These are phyloP conservation scores for Pheosia tremula DNA, from an alignment of 2,888 invertebrate species.

Conservation along the genomic window DNA sequence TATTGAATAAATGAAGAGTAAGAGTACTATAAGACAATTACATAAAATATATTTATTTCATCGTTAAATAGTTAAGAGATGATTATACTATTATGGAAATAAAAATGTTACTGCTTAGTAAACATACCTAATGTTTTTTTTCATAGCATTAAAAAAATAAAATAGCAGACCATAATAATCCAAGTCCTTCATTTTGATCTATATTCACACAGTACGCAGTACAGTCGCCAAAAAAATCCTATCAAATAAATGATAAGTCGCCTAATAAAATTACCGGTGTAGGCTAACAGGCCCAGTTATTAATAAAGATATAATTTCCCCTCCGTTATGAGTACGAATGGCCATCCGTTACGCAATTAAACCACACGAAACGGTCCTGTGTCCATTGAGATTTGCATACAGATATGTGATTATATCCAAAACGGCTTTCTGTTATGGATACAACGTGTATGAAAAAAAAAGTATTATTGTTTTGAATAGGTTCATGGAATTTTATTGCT, in stretches of 20 bases:
- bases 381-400: slow-evolving; percentile 78
- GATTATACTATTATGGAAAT: too few species aligned
- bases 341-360: slow-evolving; percentile 72
- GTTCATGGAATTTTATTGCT: slow-evolving; percentile 32
- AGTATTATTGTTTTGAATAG: slow-evolving; percentile 25
- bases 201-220: too few species aligned
- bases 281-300: slow-evolving; percentile 51
- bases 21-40: too few species aligned
- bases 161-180: too few species aligned
- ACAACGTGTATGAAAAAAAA: slow-evolving; percentile 40
- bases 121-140: too few species aligned
- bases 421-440: slow-evolving; percentile 52
- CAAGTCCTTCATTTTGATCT: too few species aligned
- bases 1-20: too few species aligned
- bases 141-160: too few species aligned
- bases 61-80: too few species aligned
- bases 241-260: slow-evolving; percentile 23
- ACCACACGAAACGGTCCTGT: slow-evolving; percentile 58
- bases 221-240: slow-evolving; percentile 1
- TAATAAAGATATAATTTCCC: slow-evolving; percentile 69
- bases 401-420: slow-evolving; percentile 71
- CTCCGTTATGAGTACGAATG: slow-evolving; percentile 60
- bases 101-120: too few species aligned
- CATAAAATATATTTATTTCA: too few species aligned
- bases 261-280: slow-evolving; percentile 55